Base-by-base conservation (phyloP, 2,888 invertebrate species). In the Linyphia triangularis region DNA sequence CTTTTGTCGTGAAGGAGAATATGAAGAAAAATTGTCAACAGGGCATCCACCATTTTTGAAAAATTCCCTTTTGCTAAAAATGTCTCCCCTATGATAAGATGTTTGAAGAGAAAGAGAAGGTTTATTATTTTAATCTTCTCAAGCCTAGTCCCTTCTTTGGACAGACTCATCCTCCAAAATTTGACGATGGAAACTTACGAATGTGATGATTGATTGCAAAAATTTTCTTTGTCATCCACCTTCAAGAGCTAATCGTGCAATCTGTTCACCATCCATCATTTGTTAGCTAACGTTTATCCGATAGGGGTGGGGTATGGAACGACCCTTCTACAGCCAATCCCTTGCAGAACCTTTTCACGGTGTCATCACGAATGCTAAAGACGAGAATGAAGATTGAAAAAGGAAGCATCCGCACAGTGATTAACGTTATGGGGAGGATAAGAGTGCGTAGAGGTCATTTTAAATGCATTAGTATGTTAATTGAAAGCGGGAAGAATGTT, bases 211-310 rank as follows among this genome's bases (percentile, higher is more conserved):
- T 63, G 85, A 85, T 85, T 79, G 85, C 63, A 9, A 16, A 57
- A 79, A 78, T 61, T 83, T 85, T 72, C 63, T 85, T 82, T 78
- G 70, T 72, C 70, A 43, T 70, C 51, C 61, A n/a, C 57, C 43
- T n/a, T 79, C 72, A 70, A 85, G 78, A 72, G 85, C 79, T 85
- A 85, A 85, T 85, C 85, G 67, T 61, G 70, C 85, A 78, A 85
- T 78, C 78, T 85, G 78, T 85, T 69, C 79, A 79, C 57, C 85
- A 85, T 85, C 85, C 85, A 85, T 85, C 85, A 85, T 65, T 43
- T 79, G 85, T 51, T 63, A 78, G 70, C 77, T 67, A 78, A 78
- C 85, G 70, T 78, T 85, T 85, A 85, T 85, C 70, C 78, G 78
- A 78, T 85, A 85, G 43, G 33, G 30, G 24, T 63, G 65, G 83